These are phyloP conservation scores for Tamias sibiricus DNA, from an alignment of 2,113 vertebrate genomes.

Conservation along the genomic window DNA sequence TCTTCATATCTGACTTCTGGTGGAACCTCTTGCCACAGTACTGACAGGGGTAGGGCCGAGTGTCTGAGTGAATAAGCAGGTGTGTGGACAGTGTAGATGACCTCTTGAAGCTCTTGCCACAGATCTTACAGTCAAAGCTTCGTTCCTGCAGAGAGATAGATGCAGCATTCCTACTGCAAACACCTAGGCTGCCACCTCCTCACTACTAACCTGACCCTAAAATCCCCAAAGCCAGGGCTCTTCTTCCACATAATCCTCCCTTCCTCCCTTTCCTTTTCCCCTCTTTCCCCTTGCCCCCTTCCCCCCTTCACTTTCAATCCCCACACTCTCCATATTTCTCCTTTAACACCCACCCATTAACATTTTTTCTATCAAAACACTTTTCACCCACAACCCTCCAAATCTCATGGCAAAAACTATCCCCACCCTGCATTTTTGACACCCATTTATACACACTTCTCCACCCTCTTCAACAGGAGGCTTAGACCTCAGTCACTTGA, in stretches of 20 bases:
- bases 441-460: slow-evolving; percentile 56
- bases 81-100: slow-evolving; percentile 98
- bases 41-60: slow-evolving; percentile 97
- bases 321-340: not conserved
- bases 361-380: slow-evolving; percentile 30
- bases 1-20: slow-evolving; percentile 99
- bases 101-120: slow-evolving; percentile 98
- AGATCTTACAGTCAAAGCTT: slow-evolving; percentile 99
- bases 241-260: not conserved
- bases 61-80: slow-evolving; percentile 98
- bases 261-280: not conserved
- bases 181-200: not conserved
- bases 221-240: not conserved
- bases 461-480: slow-evolving; percentile 49
- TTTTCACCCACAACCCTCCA: slow-evolving; percentile 65
- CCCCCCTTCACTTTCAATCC: not conserved
- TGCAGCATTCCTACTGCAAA: not conserved
- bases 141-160: slow-evolving; percentile 90
- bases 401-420: slow-evolving; percentile 6
- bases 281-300: no score
- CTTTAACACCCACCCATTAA: slow-evolving; percentile 34
- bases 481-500: slow-evolving; percentile 29
- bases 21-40: slow-evolving; percentile 99
- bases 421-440: slow-evolving; percentile 71
- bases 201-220: not conserved